Percentiles rank a stretch among this genome's conserved stretches.
phyloP scores from a whole-genome alignment of 2,888 invertebrate species.

The Fragum sueziense region DNA sequence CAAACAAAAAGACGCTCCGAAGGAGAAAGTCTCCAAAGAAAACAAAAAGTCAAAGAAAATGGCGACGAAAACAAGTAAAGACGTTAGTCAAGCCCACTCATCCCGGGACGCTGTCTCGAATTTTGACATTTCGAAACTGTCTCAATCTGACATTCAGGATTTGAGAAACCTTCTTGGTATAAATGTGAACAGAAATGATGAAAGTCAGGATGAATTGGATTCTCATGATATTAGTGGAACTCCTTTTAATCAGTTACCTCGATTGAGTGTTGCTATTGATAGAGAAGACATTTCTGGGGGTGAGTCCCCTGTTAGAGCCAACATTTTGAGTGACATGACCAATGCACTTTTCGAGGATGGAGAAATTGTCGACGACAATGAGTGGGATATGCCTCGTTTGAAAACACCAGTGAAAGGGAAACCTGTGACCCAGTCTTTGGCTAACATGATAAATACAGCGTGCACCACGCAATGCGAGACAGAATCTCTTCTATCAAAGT shows the following conservation, averaged over 20 bases:
- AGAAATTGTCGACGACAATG: not conserved
- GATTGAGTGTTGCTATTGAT: not conserved
- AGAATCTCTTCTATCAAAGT: too few species aligned
- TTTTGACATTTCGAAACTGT: not conserved
- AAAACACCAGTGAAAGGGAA: slow-evolving; percentile 19
- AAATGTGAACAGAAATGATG: too few species aligned
- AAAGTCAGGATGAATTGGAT: not conserved
- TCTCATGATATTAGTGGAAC: too few species aligned
- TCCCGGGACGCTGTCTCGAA: too few species aligned
- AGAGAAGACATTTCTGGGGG: not conserved
- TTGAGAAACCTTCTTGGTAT: not conserved
- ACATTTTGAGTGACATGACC: not conserved
- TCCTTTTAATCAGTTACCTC: not conserved
- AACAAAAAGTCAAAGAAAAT: too few species aligned
- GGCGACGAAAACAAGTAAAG: too few species aligned
- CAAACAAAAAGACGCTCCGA: too few species aligned
- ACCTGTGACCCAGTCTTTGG: slow-evolving; percentile 5
- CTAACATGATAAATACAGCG: slow-evolving; percentile 22
- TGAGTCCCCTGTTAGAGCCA: not conserved
- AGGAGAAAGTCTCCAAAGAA: too few species aligned
- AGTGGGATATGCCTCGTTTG: slow-evolving; percentile 18
- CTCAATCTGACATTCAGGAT: not conserved
- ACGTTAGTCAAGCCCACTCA: too few species aligned
- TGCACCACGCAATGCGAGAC: slow-evolving; percentile 22
- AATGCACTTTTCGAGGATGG: slow-evolving; percentile 4